Percentiles rank a stretch among this genome's conserved stretches.
Conservation (phyloP, 1,140 invertebrate species). For the Macrostomum lignano region DNA sequence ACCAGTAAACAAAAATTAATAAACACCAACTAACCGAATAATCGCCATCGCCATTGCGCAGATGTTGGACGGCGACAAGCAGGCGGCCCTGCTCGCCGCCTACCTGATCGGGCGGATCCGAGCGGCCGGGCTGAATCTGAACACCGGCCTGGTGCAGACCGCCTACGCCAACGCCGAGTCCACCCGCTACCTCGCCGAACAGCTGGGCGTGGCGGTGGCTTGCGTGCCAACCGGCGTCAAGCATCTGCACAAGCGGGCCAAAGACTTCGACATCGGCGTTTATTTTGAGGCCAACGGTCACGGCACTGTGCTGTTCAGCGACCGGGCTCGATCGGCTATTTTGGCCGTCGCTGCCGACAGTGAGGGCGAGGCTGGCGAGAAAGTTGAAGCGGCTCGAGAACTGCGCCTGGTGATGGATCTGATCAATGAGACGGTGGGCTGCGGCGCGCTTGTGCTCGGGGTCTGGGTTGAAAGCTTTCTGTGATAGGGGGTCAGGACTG, state of each 20-base stretch:
- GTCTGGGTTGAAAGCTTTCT: too few species aligned
- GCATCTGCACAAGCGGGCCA: conserved; percentile 66
- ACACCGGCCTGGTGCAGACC: conserved; percentile 68
- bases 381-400: too few species aligned
- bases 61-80: conserved; percentile 69
- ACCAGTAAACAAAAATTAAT: too few species aligned
- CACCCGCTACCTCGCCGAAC: conserved; percentile 56
- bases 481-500: too few species aligned
- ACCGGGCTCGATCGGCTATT: conserved; percentile 8
- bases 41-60: too few species aligned
- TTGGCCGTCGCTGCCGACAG: neutral
- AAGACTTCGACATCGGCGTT: conserved; percentile 67
- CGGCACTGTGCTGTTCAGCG: conserved; percentile 41
- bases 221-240: conserved; percentile 88
- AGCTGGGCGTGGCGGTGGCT: conserved; percentile 52
- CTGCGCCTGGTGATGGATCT: neutral
- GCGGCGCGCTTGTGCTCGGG: too few species aligned
- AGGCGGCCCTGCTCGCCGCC: conserved; percentile 53
- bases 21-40: too few species aligned
- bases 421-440: conserved; percentile 11
- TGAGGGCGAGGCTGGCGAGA: too few species aligned
- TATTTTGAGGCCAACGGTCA: conserved; percentile 98
- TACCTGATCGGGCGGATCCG: conserved; percentile 46
- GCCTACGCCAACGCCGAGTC: conserved; percentile 93
- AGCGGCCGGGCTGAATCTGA: conserved; percentile 36